Evolutionary conservation across 2,888 invertebrate species (phyloP), one percentile per base, ranked within the genome.

Genomic region (Tachina fera): DNA sequence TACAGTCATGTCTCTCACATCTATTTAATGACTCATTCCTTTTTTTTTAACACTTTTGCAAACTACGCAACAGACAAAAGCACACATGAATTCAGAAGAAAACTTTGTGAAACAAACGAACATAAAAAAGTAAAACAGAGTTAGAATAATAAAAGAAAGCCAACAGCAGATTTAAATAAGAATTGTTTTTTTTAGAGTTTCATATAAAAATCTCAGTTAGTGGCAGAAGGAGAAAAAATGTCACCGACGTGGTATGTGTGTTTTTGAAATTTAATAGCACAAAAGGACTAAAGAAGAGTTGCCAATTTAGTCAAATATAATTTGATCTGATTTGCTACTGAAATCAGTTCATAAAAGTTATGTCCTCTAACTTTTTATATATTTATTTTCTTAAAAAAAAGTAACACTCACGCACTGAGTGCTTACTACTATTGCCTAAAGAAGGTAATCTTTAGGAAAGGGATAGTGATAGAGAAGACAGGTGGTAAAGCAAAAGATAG

Each of bases 151-250:
- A 70, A 4, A 43, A 58, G 45, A 22, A 68, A 56, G 47, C 22
- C 47, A 58, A 49, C 13, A 77, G 58, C 31, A 56, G 22, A 31
- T 11, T 47, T 9, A 43, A 45, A 16, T 45, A 65, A 60, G 58
- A 47, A 65, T 61, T 39, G 39, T 72, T 53, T 13, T 67, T 13
- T 67, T 4, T 14, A 16, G 45, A 22, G 63, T 63, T 70, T 58
- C 45, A 13, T 19, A 43, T 8, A 41, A 60, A 79, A 84, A 80
- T 65, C 79, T 65, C 58, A 60, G 63, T 58, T 75, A 39, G 75
- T 75, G 65, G 65, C 63, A 79, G 9, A 63, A 19, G 2, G 3
- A 47, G 0, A 14, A 14, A 82, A 79, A 65, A 71, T 79, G 65
- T 75, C 70, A 83, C 56, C 41, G 49, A 63, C 61, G 45, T 53